These are phyloP conservation scores for Anoplius nigerrimus DNA, from an alignment of 2,888 invertebrate genomes.

Conservation along the genomic window DNA sequence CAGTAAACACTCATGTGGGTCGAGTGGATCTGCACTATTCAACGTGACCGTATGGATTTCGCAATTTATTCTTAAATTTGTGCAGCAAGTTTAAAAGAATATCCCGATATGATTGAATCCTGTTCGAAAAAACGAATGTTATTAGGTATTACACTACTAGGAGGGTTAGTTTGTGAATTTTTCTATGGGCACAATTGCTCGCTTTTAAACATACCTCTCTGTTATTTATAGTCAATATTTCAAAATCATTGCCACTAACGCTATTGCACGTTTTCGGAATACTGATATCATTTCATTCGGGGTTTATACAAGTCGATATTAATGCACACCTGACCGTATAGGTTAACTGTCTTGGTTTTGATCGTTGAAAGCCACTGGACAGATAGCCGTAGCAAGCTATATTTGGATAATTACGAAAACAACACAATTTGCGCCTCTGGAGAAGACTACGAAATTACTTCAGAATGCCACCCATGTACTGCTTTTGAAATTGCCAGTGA, in stretches of 20 bases:
- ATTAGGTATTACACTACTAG: conserved; percentile 84
- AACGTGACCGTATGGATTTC: too few species aligned
- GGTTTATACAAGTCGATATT: not conserved
- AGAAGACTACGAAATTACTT: conserved; percentile 83
- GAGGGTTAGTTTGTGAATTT: conserved; percentile 79
- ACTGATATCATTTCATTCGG: not conserved
- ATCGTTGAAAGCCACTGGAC: conserved; percentile 88
- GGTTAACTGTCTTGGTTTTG: conserved; percentile 87
- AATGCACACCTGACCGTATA: conserved; percentile 71
- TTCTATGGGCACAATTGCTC: too few species aligned
- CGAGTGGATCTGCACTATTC: too few species aligned
- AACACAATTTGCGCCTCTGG: conserved; percentile 87
- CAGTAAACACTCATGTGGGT: too few species aligned
- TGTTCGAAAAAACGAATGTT: conserved; percentile 91
- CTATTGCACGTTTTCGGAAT: not conserved
- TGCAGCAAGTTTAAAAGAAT: not conserved
- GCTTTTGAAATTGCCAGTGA: conserved; percentile 89
- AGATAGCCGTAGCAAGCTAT: conserved; percentile 80
- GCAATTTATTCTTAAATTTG: too few species aligned
- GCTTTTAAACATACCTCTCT: too few species aligned
- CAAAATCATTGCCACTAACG: not conserved
- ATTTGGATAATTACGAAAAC: conserved; percentile 81
- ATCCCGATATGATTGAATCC: conserved; percentile 84
- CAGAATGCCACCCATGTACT: conserved; percentile 90
- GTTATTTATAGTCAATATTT: not conserved